Conservation (phyloP, 2,113 vertebrate genomes). For the Anhinga rufa region DNA sequence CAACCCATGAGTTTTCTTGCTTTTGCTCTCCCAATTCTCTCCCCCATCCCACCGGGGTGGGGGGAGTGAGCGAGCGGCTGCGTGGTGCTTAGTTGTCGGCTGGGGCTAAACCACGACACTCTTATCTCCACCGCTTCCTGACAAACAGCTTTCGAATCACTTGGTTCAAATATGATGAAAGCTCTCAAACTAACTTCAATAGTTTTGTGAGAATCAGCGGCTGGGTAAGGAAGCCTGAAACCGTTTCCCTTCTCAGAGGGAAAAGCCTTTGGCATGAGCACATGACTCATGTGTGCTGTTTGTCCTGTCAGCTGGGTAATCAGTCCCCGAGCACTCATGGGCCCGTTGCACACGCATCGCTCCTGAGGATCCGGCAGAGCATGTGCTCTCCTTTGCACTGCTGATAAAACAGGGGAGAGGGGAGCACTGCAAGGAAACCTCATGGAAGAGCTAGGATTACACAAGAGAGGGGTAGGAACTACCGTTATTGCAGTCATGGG, state of each 20-base stretch:
- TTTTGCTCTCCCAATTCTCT: no score
- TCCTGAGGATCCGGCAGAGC: background rate
- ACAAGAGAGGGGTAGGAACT: background rate
- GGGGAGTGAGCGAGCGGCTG: no score
- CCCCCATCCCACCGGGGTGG: no score
- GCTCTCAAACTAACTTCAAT: background rate
- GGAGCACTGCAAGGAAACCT: background rate
- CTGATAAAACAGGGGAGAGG: background rate
- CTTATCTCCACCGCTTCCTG: background rate
- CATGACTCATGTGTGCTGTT: fast-evolving
- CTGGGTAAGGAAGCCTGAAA: background rate
- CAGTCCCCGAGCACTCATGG: no score
- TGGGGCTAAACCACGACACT: no score
- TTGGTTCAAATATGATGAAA: background rate
- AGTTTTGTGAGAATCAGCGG: background rate
- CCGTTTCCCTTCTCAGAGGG: background rate
- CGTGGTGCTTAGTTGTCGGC: no score
- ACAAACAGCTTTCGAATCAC: background rate
- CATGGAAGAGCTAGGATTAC: fast-evolving
- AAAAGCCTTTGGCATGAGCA: background rate
- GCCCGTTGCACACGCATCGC: fast-evolving
- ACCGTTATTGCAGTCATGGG: background rate
- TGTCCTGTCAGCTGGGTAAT: background rate
- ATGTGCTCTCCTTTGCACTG: background rate
- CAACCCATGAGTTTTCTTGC: no score